Evolutionary conservation across 1,140 invertebrate genomes (phyloP), one percentile per base, ranked within the genome.

Genomic region (Danaus melanippus): DNA sequence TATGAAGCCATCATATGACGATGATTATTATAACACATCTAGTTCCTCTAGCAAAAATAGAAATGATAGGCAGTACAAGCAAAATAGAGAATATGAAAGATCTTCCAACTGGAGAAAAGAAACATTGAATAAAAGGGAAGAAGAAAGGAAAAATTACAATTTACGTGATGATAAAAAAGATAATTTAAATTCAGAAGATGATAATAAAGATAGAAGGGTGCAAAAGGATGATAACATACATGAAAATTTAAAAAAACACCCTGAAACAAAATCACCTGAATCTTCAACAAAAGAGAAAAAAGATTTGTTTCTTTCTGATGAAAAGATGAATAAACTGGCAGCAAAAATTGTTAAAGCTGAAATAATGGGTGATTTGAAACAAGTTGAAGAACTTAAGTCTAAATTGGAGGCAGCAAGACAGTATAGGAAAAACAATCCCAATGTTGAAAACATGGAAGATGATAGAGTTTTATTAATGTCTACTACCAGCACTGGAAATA

Each of bases 321-420:
- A 93, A 72, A 93, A 97, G 78, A 91, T 97, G 89, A 98, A 98
- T 87, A 91, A 92, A 63, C 72, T 98, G 9, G 94, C 92, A 12
- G 95, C 96, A 10, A 96, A 94, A 87, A 90, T 97, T 58, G 84
- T 98, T 0, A 97, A 96, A 88, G 96, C 96, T 32, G 96, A 98
- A 90, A 91, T 97, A 60, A 90, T 96, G 88, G 96, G 96, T 43
- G 92, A 98, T 79, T 80, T 77, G 51, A 89, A 90, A 61, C 71
- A 94, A 51, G 92, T 92, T 2, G 68, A 76, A 39, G 88, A 95
- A 71, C 82, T 98, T 7, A 95, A 96, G 87, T 55, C 71, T 7
- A 91, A 96, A 82, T 80, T 97, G 43, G 91, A 94, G 59, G 85
- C 83, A 17, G 94, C 95, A 0, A 89, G 91, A 67, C 84, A 90